Conservation (phyloP, 53 echinoderm and acorn worm genomes). For the Echinarachnius parma region DNA sequence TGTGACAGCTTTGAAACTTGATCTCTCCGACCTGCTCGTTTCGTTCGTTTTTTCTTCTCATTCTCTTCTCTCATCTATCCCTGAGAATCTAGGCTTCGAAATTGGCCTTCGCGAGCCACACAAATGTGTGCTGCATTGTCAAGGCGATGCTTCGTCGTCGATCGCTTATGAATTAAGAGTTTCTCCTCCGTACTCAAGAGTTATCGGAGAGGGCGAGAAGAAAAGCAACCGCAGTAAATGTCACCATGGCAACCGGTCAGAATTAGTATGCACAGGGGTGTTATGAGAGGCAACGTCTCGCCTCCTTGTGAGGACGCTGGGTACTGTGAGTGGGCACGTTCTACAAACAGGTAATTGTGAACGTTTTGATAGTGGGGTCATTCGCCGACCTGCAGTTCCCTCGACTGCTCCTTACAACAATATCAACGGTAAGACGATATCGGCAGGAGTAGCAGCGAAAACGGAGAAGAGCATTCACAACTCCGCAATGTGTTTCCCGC, state of each 20-base stretch:
- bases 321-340: conserved; percentile 35
- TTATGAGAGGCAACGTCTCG: conserved; percentile 40
- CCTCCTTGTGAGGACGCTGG: conserved; percentile 35
- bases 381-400: conserved; percentile 44
- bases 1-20: conserved; percentile 49
- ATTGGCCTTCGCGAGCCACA: conserved; percentile 17
- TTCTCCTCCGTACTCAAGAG: conserved; percentile 1
- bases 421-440: conserved; percentile 48
- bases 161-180: conserved; percentile 17
- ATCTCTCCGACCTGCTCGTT: conserved; percentile 37
- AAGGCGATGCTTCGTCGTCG: conserved; percentile 1
- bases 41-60: conserved; percentile 44
- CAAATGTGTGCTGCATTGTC: conserved; percentile 22
- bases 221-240: conserved; percentile 28
- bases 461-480: conserved; percentile 41
- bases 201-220: conserved; percentile 21
- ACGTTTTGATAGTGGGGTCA: conserved; percentile 53
- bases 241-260: conserved; percentile 37
- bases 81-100: conserved; percentile 23
- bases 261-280: conserved; percentile 49
- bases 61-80: too few relatives aligned
- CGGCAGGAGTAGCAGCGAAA: conserved; percentile 41
- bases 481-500: conserved; percentile 39
- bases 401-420: conserved; percentile 43
- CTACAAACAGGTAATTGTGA: conserved; percentile 53